Conservation (phyloP, 2,113 vertebrate species). For the Piaya cayana region DNA sequence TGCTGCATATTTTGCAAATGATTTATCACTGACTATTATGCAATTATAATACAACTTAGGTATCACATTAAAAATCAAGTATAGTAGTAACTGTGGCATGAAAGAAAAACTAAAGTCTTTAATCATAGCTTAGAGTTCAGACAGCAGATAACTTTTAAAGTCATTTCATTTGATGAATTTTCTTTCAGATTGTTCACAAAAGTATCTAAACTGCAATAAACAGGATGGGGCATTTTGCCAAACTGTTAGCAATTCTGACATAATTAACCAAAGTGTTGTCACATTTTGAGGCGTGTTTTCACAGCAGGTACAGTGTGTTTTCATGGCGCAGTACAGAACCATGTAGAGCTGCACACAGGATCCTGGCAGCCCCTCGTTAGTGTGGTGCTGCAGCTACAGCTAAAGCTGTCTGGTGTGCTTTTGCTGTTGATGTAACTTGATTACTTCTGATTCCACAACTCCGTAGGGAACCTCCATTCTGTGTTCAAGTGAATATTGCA, state of each 20-base stretch:
- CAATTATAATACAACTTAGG: neutral
- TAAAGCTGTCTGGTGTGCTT: neutral
- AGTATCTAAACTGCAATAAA: neutral
- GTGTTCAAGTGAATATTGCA: neutral
- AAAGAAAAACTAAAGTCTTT: conserved; percentile 13
- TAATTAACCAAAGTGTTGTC: neutral
- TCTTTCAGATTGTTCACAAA: neutral
- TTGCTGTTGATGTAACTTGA: neutral
- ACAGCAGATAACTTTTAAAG: neutral
- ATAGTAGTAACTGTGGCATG: neutral
- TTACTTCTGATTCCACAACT: neutral
- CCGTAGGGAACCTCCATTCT: neutral
- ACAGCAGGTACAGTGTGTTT: neutral
- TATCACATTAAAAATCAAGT: conserved; percentile 14
- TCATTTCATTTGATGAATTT: neutral
- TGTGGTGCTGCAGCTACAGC: neutral
- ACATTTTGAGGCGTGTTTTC: neutral
- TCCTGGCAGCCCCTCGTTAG: neutral
- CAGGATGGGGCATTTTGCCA: neutral
- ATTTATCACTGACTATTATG: conserved; percentile 1
- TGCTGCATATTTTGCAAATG: neutral
- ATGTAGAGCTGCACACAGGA: neutral
- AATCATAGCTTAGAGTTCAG: conserved; percentile 6
- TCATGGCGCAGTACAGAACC: rapidly evolving
- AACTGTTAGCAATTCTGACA: neutral